phyloP scores from a whole-genome alignment of 2,888 invertebrate species.

The Patella pellucida region DNA sequence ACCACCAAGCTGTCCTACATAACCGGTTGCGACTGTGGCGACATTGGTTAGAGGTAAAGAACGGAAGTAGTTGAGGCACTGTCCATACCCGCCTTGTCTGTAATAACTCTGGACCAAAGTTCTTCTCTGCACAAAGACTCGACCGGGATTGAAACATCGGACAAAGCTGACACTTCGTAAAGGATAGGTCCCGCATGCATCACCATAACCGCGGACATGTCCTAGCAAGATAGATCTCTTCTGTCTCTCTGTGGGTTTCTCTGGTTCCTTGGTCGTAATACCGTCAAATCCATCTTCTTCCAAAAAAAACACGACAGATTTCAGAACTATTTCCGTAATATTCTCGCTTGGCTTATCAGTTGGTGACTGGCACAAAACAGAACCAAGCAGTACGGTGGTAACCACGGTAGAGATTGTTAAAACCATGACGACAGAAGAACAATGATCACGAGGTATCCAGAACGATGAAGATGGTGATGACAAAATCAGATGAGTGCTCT shows the following conservation, averaged over 20 bases:
- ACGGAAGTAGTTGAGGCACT: neutral
- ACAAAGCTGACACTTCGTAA: neutral
- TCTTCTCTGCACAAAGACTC: neutral
- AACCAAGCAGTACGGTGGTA: neutral
- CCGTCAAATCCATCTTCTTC: neutral
- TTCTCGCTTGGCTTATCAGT: neutral
- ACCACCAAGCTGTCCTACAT: neutral
- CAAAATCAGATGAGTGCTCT: neutral
- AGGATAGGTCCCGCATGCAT: neutral
- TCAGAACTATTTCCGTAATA: neutral
- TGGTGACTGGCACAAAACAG: neutral
- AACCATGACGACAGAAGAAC: slow-evolving; percentile 1
- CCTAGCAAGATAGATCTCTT: neutral
- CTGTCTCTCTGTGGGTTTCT: neutral
- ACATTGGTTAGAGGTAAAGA: slow-evolving; percentile 2
- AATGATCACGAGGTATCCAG: neutral
- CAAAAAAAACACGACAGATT: neutral
- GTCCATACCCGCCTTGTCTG: neutral
- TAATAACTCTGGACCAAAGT: neutral
- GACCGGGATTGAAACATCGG: neutral
- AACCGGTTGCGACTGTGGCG: neutral
- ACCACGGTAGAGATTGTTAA: neutral
- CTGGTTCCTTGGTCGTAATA: neutral
- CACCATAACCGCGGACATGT: neutral
- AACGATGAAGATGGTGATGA: neutral